Evolutionary conservation across 2,113 vertebrate genomes (phyloP).

Genomic region (Gavialis gangeticus): DNA sequence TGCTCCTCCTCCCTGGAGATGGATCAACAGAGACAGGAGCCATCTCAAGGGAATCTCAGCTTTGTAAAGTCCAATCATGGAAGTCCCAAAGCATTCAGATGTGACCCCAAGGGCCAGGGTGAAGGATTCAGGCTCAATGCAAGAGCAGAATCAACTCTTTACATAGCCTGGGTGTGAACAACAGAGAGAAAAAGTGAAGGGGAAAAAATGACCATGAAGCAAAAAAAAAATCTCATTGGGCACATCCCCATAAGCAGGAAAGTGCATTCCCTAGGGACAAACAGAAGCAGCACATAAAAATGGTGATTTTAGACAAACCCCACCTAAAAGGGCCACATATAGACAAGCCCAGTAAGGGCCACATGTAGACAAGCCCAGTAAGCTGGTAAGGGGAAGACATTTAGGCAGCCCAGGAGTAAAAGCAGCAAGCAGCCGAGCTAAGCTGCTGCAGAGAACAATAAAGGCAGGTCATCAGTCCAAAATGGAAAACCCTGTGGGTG

Average conservation of each 20-base stretch:
- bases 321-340: no score
- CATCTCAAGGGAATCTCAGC: not conserved
- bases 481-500: no score
- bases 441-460: no score
- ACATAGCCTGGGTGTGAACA: not conserved
- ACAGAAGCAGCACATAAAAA: no score
- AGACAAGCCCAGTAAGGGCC: no score
- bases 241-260: not conserved
- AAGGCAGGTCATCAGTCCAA: no score
- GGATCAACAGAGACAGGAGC: not conserved
- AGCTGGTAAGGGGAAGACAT: no score
- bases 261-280: not conserved
- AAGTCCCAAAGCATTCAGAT: not conserved
- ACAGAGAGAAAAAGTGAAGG: not conserved
- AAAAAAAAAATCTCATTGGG: not conserved
- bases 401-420: no score
- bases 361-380: no score
- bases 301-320: no score
- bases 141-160: not conserved
- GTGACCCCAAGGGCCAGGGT: rapidly evolving
- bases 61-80: not conserved
- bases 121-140: not conserved
- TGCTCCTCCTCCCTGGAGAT: rapidly evolving
- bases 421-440: no score
- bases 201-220: not conserved